Conservation (phyloP, 2,113 vertebrate species). For the Setophaga petechia region DNA sequence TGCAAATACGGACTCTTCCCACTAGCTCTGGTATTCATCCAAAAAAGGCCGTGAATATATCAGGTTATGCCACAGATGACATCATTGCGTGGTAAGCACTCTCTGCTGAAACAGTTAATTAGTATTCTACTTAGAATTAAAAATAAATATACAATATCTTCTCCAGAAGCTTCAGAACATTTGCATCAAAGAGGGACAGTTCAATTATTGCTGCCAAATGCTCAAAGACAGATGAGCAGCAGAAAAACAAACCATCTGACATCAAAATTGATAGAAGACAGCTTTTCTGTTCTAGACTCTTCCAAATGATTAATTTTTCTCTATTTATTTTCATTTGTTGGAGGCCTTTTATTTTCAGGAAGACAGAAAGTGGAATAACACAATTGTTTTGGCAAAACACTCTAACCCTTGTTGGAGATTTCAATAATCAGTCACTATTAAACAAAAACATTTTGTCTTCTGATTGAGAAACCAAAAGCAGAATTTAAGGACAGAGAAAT, state of each 20-base stretch:
- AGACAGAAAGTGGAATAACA: not conserved
- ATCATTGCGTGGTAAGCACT: not conserved
- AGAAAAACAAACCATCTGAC: not conserved
- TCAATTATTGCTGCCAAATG: not conserved
- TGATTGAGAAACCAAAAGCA: slow-evolving; percentile 4
- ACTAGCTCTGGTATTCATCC: not conserved
- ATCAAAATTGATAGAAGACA: not conserved
- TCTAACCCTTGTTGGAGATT: not conserved
- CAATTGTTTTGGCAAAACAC: not conserved
- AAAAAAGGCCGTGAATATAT: not conserved
- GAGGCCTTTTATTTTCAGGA: not conserved
- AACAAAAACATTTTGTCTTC: not conserved
- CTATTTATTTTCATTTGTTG: not conserved
- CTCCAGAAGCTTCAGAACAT: not conserved
- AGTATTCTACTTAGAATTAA: not conserved
- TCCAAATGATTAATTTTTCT: not conserved
- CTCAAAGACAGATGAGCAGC: not conserved
- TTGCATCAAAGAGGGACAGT: not conserved
- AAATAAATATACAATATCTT: not conserved
- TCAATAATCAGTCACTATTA: not conserved
- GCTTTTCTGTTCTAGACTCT: not conserved
- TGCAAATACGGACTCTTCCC: not conserved
- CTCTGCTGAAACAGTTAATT: not conserved
- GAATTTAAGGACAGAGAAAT: not conserved
- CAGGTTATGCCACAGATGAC: not conserved